These are phyloP conservation scores for Unio pictorum DNA, from an alignment of 2,888 invertebrate species.

Conservation along the genomic window DNA sequence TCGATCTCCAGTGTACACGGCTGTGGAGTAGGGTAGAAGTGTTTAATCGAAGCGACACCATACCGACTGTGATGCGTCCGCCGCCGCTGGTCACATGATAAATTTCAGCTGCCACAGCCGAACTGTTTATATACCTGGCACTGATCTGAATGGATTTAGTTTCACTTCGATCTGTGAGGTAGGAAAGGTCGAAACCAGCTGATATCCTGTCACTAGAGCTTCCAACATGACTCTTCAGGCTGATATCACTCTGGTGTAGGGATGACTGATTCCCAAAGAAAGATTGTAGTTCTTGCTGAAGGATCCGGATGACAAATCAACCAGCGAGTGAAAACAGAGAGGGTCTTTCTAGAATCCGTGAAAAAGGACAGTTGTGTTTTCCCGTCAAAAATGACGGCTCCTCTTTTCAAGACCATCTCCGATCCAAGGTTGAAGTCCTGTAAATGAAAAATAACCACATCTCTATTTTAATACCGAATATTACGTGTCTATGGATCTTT, in stretches of 20 bases:
- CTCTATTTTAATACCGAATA: not conserved
- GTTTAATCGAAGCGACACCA: too few species aligned
- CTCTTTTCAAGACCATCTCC: conserved; percentile 41
- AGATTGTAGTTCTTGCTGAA: conserved; percentile 48
- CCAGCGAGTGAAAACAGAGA: conserved; percentile 37
- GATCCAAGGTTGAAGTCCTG: conserved; percentile 45
- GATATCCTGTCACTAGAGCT: conserved; percentile 31
- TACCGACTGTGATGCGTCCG: too few species aligned
- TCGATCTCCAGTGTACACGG: too few species aligned
- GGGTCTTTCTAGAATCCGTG: conserved; percentile 42
- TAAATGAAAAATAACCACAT: conserved; percentile 5
- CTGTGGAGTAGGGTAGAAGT: too few species aligned
- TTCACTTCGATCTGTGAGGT: conserved; percentile 41
- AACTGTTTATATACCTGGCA: conserved; percentile 49
- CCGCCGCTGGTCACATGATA: conserved; percentile 30
- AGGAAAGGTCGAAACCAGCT: conserved; percentile 42
- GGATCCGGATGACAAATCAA: conserved; percentile 34
- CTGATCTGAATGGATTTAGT: conserved; percentile 41
- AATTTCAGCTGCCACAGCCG: conserved; percentile 45
- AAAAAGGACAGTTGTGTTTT: conserved; percentile 49
- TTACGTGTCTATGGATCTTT: too few species aligned
- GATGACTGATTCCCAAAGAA: conserved; percentile 47
- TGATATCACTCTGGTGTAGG: conserved; percentile 51
- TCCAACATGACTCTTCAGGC: conserved; percentile 40
- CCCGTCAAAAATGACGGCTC: conserved; percentile 44